Base-by-base conservation (phyloP, 2,888 invertebrate species). In the Catocala nupta region DNA sequence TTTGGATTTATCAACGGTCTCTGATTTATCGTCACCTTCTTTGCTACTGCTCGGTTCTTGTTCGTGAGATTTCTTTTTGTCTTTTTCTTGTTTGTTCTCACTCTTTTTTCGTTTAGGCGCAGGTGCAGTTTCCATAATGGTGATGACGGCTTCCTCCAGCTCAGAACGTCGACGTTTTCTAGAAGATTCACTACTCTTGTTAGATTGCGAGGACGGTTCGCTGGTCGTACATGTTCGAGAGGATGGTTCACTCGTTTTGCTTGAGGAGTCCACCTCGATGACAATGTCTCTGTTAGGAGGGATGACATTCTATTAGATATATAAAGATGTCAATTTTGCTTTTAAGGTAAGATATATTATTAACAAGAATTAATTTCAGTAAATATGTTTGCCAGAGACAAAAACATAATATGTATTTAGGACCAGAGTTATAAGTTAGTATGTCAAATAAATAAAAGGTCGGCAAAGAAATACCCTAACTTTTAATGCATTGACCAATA, bases 141-240 rank as follows among this genome's bases (percentile, higher is more conserved):
- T 89, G 13, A 88, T 73, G 5, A 85, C 78, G 0, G 89, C 85
- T 70, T 91, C 92, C 55, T 90, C 90, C 8, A 90, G 66, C 1
- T 84, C 81, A 0, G 93, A 92, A 0, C 88, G 84, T 3, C 92
- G 87, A n/a, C 93, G 87, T 76, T 92, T 93, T 70, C 88, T 87
- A 4, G 83, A 71, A 6, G 70, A 63, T 55, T 59, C 63, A 10
- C 12, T 55, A 39, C 1, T 44, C 25, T 60, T 60, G 13, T 13
- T 63, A 11, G 34, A 10, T 51, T 53, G 62, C 36, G 56, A n/a
- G 10, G 55, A 34, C 9, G 11, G 0, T 12, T 55, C 55, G 7
- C 2, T 52, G 34, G 8, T 43, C 13, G 47, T 63, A 6, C 5
- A 13, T 33, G 11, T 52, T 3, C 13, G 39, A 11, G 13, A 12